Conservation (phyloP, 2,797 vertebrate genomes). For the Eulemur coronatus region DNA sequence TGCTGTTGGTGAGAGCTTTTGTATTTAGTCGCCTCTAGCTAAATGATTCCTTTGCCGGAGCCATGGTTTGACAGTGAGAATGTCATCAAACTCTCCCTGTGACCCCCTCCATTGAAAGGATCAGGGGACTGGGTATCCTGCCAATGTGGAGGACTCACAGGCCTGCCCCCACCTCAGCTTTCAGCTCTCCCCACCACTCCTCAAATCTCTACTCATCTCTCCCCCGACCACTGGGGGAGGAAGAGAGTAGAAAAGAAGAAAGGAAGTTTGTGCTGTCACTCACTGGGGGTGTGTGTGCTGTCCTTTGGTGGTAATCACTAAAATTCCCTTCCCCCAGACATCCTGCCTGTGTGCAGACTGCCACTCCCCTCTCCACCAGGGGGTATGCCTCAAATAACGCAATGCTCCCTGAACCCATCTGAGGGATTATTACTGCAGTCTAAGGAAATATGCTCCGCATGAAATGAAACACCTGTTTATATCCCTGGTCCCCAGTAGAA, state of each 20-base stretch:
- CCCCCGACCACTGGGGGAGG: too few relatives aligned
- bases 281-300: neutral
- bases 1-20: neutral
- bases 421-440: neutral
- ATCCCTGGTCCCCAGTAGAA: neutral
- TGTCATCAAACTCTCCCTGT: neutral
- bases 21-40: neutral
- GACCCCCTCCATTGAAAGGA: neutral
- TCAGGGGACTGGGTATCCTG: neutral
- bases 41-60: neutral
- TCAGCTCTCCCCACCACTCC: neutral
- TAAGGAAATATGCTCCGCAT: neutral
- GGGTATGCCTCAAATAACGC: neutral
- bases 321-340: neutral
- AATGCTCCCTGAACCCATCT: neutral
- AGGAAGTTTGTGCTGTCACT: neutral
- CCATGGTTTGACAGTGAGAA: neutral
- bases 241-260: neutral
- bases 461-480: neutral
- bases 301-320: neutral
- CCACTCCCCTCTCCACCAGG: neutral
- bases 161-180: neutral
- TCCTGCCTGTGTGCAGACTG: neutral
- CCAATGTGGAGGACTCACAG: neutral
- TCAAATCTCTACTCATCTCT: neutral